Evolutionary conservation across 2,113 vertebrate genomes (phyloP).

Genomic region (Chlamydotis undulata): DNA sequence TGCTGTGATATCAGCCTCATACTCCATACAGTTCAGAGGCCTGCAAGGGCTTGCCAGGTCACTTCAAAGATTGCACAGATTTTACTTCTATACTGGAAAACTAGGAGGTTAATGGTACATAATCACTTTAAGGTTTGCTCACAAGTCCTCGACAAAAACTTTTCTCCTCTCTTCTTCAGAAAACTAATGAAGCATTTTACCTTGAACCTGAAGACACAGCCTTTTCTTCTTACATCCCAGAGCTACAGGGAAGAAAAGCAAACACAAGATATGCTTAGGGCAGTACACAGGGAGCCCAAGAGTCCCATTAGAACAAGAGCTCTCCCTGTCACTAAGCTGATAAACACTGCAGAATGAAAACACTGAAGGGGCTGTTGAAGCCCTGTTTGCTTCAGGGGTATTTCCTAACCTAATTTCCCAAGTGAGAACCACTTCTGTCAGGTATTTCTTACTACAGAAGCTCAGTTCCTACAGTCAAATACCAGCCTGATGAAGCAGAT

Average conservation of each 20-base stretch:
- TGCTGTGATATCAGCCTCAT: neutral
- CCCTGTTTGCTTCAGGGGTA: neutral
- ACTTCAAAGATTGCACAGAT: neutral
- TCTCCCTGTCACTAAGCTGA: neutral
- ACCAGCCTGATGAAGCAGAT: neutral
- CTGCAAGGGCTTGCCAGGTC: neutral
- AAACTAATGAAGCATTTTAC: slow-evolving; percentile 67
- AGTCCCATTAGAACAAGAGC: neutral
- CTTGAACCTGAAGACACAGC: slow-evolving; percentile 92
- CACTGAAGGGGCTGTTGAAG: neutral
- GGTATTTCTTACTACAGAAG: neutral
- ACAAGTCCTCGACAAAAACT: neutral
- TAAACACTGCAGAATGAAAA: neutral
- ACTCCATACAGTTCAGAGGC: neutral
- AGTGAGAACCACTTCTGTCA: neutral
- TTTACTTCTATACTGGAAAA: neutral
- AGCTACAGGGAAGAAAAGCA: slow-evolving; percentile 77
- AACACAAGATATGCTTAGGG: neutral
- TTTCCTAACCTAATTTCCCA: neutral
- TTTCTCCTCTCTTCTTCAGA: neutral
- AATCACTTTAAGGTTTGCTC: neutral
- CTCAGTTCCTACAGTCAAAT: neutral
- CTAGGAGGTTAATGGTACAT: neutral
- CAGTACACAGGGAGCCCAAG: neutral
- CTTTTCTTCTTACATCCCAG: slow-evolving; percentile 95